These are phyloP conservation scores for Eristalinus sepulchralis DNA, from an alignment of 2,888 invertebrate genomes.

Conservation along the genomic window DNA sequence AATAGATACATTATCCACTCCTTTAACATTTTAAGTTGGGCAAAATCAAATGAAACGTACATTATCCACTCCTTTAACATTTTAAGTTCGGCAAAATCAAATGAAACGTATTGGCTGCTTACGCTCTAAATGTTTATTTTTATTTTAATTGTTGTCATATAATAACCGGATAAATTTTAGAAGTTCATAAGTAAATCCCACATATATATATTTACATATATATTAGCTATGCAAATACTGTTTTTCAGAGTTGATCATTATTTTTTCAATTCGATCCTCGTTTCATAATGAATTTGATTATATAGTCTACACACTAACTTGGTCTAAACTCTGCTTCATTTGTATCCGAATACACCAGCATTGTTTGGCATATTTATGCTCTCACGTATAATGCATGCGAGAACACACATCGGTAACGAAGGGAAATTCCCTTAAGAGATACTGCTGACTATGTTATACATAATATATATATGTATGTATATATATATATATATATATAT, in stretches of 20 bases:
- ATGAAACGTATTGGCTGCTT: constrained; percentile 6
- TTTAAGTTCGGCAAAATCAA: constrained; percentile 6
- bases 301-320: neutral
- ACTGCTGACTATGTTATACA: neutral
- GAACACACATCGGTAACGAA: neutral
- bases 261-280: neutral
- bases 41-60: neutral
- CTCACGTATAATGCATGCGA: neutral
- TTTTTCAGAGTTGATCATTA: neutral
- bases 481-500: too few species aligned
- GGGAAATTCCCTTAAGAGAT: neutral
- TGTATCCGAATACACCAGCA: neutral
- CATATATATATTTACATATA: neutral
- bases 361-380: neutral
- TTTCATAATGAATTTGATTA: neutral
- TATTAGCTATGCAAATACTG: neutral
- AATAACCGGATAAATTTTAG: neutral
- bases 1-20: neutral
- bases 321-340: neutral
- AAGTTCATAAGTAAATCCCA: neutral
- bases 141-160: neutral
- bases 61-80: constrained; percentile 1
- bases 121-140: constrained; percentile 8
- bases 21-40: constrained; percentile 5
- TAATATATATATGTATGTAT: too few species aligned